Percentiles rank a stretch among this genome's conserved stretches.
Conservation (phyloP, 2,113 vertebrate genomes). For the Bagarius yarrelli region DNA sequence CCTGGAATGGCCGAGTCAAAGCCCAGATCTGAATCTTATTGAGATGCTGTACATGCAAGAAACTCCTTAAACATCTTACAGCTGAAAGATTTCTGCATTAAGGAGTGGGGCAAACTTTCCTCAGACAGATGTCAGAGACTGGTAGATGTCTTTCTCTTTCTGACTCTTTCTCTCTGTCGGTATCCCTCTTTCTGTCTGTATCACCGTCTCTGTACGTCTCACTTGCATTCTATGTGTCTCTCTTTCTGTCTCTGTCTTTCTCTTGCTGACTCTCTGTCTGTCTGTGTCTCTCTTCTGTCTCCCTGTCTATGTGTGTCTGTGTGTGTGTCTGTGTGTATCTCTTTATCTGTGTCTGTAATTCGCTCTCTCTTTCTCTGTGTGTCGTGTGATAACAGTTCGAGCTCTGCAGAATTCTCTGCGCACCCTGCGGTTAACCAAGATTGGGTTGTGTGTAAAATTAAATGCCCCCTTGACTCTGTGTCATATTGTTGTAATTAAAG, state of each 20-base stretch:
- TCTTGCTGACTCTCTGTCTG: neutral
- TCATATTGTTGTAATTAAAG: neutral
- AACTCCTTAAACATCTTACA: too few relatives aligned
- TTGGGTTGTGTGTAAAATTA: neutral
- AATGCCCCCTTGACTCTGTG: neutral
- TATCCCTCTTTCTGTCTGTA: neutral
- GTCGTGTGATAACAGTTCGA: neutral
- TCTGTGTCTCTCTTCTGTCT: neutral
- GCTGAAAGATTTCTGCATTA: too few relatives aligned
- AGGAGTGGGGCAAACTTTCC: too few relatives aligned
- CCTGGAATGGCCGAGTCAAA: too few relatives aligned
- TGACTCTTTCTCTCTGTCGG: neutral
- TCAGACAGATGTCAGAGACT: too few relatives aligned
- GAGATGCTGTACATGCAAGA: too few relatives aligned
- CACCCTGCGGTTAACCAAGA: neutral
- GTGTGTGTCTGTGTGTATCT: neutral
- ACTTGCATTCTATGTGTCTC: constrained; percentile 3
- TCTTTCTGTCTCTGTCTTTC: neutral
- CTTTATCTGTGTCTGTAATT: neutral
- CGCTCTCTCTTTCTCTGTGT: neutral
- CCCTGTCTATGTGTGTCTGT: neutral
- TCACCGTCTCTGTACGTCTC: neutral
- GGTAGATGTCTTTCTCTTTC: neutral
- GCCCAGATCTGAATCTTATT: too few relatives aligned
- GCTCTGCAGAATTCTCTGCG: neutral